These are phyloP conservation scores for Cottus gobio DNA, from an alignment of 2,113 vertebrate species.

Conservation along the genomic window DNA sequence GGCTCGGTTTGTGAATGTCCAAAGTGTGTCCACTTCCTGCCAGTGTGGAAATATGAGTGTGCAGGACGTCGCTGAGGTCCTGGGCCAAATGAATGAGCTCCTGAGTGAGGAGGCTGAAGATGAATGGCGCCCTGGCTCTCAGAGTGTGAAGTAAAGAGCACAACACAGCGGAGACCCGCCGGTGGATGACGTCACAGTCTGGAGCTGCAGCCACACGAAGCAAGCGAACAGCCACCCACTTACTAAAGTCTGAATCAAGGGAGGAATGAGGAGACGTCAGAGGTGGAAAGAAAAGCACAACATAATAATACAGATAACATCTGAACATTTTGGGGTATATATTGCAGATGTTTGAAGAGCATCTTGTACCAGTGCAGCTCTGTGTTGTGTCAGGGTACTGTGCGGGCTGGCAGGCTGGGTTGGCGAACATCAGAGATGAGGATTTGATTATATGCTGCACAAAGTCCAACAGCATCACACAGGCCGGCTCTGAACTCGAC, in stretches of 20 bases:
- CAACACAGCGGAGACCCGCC: conserved; percentile 87
- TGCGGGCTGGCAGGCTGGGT: conserved; percentile 84
- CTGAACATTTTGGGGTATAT: background rate
- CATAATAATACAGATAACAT: background rate
- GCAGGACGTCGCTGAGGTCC: conserved; percentile 85
- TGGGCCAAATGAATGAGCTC: conserved; percentile 88
- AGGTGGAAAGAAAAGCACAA: background rate
- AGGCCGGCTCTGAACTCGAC: conserved; percentile 91
- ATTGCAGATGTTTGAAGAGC: background rate
- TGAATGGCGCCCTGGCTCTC: conserved; percentile 85
- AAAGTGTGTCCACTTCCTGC: conserved; percentile 21
- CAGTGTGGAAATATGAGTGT: conserved; percentile 57
- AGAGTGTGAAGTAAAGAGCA: conserved; percentile 92
- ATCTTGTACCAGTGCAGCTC: conserved; percentile 86
- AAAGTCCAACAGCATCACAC: conserved; percentile 97
- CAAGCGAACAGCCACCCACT: conserved; percentile 93
- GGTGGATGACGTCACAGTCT: conserved; percentile 87
- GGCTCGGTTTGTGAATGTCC: conserved; percentile 32
- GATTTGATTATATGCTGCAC: conserved; percentile 98
- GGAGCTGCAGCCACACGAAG: conserved; percentile 91
- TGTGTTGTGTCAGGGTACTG: conserved; percentile 81
- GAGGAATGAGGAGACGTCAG: conserved; percentile 2
- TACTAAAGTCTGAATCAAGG: conserved; percentile 88
- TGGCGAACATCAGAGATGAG: conserved; percentile 95
- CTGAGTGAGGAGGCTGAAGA: conserved; percentile 86